Base-by-base conservation (phyloP, 2,888 invertebrate genomes). In the Macaria notata region DNA sequence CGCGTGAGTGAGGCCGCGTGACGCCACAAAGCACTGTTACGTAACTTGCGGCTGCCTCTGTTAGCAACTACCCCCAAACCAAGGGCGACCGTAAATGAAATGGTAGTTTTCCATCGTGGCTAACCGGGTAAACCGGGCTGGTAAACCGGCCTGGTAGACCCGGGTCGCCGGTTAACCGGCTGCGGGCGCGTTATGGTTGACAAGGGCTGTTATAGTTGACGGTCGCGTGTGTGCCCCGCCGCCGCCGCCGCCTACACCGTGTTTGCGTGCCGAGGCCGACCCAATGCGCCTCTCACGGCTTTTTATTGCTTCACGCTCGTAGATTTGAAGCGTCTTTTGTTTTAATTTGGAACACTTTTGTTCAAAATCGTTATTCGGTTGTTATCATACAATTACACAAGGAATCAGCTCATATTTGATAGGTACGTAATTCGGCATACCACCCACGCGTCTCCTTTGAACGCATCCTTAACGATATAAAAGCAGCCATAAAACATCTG, bases 141-240 rank as follows among this genome's bases (percentile, higher is more conserved):
- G 73, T 71, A 71, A 71, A 69, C 71, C 75, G 78, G 71, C 71
- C 72, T 19, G 19, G 19, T 19, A 19, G 19, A 19, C 62, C 63
- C 69, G 69, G 72, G 69, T 65, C 64, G 63, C 69, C 73, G 78
- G 78, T 76, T 77, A 75, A 78, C 79, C 79, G 76, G 78, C 77
- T 83, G 83, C 75, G 88, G 86, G 82, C 79, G 73, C 88, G 88
- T 89, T 88, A 89, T 85, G 87, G 90, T 84, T 87, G 90, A 89
- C 88, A 87, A 88, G 88, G 86, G 85, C 83, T 84, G 85, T 85
- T 85, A 83, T 78, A 79, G 80, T 75, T 78, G 82, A 81, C 81
- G 83, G 75, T 72, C 77, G 76, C 78, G 75, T 76, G 76, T 70
- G 72, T 75, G 75, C 71, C 68, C 58, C 63, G 58, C 63, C 72